A percentile compares a stretch with the other conserved stretches of the same genome.
Conservation (phyloP, 2,888 invertebrate species). For the Drosophila imparisetae region DNA sequence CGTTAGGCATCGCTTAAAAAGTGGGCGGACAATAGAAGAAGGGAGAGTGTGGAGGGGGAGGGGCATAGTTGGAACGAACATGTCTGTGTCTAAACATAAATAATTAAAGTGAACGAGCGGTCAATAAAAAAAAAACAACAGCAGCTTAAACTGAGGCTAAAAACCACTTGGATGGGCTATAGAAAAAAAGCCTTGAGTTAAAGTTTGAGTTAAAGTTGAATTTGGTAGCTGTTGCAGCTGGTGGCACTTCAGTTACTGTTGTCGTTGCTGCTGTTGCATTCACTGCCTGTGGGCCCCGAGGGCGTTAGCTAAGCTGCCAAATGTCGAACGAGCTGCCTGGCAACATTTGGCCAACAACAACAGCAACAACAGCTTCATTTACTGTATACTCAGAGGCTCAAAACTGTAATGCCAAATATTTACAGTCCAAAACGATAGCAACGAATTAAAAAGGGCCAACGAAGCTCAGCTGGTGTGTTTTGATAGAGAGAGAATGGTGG, state of each 20-base stretch:
- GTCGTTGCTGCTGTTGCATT: constrained; percentile 14
- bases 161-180: constrained; percentile 43
- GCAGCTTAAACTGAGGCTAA: constrained; percentile 25
- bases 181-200: constrained; percentile 27
- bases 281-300: constrained; percentile 46
- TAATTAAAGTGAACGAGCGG: constrained; percentile 65
- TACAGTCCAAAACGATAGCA: constrained; percentile 41
- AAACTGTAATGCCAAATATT: constrained; percentile 60
- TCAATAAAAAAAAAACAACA: constrained; percentile 53
- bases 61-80: constrained; percentile 18
- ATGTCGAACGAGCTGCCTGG: constrained; percentile 48
- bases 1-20: constrained; percentile 39
- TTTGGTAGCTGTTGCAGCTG: constrained; percentile 26
- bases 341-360: constrained; percentile 45
- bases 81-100: constrained; percentile 50
- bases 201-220: constrained; percentile 24
- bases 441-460: constrained; percentile 53
- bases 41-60: neutral
- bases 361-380: constrained; percentile 49
- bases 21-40: neutral
- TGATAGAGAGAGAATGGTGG: neutral
- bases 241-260: constrained; percentile 20
- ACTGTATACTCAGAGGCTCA: constrained; percentile 10
- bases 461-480: neutral
- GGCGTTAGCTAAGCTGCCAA: constrained; percentile 71